Evolutionary conservation across 2,113 vertebrate genomes (phyloP).

Genomic region (Lanius collurio): DNA sequence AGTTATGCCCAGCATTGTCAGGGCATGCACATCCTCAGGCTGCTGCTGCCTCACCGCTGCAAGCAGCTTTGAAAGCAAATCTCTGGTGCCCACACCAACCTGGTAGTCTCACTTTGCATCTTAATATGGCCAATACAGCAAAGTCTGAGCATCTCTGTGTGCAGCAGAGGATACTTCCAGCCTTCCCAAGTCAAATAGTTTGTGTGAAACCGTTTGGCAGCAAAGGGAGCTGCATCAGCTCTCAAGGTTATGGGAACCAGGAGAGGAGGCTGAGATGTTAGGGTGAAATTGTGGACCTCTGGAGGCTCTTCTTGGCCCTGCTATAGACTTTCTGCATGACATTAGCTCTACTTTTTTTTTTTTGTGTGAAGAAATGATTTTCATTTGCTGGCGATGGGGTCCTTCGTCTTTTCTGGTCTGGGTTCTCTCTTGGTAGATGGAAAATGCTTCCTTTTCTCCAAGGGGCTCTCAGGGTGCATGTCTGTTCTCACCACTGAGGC

Average conservation of each 20-base stretch:
- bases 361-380: neutral
- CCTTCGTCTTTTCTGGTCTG: neutral
- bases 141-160: neutral
- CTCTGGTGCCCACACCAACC: neutral
- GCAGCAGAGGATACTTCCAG: neutral
- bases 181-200: neutral
- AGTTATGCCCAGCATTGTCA: neutral
- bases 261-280: neutral
- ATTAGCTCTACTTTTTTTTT: neutral
- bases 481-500: conserved; percentile 2
- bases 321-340: neutral
- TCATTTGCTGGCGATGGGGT: neutral
- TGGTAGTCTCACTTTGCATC: neutral
- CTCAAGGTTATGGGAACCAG: neutral
- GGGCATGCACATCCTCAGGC: neutral
- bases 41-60: neutral
- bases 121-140: neutral
- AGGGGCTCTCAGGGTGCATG: neutral
- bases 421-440: neutral
- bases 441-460: neutral
- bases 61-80: neutral
- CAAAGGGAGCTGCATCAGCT: neutral
- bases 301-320: neutral
- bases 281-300: neutral
- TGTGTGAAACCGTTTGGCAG: neutral